Evolutionary conservation across 2,113 vertebrate genomes (phyloP), one percentile per base, ranked within the genome.

Genomic region (Verasper variegatus): DNA sequence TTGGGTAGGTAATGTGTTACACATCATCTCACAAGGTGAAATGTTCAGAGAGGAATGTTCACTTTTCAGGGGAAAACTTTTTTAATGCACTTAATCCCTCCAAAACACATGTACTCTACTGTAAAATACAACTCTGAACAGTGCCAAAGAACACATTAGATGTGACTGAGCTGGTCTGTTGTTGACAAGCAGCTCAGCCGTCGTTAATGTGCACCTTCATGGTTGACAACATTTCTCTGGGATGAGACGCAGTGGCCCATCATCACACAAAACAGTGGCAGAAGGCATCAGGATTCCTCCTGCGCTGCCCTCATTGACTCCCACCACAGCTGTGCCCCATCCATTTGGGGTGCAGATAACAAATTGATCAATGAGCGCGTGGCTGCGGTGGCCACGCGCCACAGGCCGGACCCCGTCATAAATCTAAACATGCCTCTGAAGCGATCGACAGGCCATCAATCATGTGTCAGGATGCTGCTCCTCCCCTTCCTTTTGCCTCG

Each of bases 401-500:
- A 73, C 76, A 70, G 81, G 70, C 85, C 64, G 64, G 68, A 67
- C 23, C 65, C 77, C 26, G 78, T 85, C 90, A 87, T 92, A 89
- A 92, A 93, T 93, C 88, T 61, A 18, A 68, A 74, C 79, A 52
- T 68, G 85, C 74, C 86, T 91, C 86, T 86, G 88, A 86, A 88
- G 86, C 91, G 80, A 91, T 89, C 62, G 91, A 92, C 91, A 90
- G 86, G 65, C 77, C 88, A 92, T 93, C 91, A 87, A 68, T 92
- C 90, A 88, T 77, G 40, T 83, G 86, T 92, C 87, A 79, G 20
- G 45, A 18, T 15, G 54, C 76, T 10, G 75, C 80, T 77, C 87
- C 86, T 76, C 85, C 88, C 76, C 67, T 71, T 82, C 76, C 80
- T 71, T n/a, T 73, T 69, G n/a, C 51, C 65, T 45, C 1, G 71